These are phyloP conservation scores for Malachius bipustulatus DNA, from an alignment of 2,888 invertebrate species.

Conservation along the genomic window DNA sequence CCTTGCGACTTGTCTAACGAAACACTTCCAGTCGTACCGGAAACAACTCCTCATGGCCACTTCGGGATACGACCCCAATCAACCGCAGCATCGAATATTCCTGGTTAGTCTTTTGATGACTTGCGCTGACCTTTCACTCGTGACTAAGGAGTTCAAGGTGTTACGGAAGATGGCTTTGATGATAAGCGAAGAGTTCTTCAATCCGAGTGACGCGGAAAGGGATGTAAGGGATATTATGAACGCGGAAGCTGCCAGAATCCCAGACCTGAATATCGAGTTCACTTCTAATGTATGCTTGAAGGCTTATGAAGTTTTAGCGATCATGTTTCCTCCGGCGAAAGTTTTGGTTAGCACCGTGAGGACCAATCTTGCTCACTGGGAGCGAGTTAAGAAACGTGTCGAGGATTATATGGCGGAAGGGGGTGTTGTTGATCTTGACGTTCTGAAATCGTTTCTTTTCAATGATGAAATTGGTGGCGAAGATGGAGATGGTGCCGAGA, in stretches of 20 bases:
- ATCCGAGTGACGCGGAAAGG: conserved; percentile 72
- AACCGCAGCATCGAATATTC: conserved; percentile 44
- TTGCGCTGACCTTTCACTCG: conserved; percentile 75
- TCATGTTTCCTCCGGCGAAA: too few species aligned
- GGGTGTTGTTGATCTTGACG: too few species aligned
- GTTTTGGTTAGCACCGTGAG: too few species aligned
- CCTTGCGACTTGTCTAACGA: conserved; percentile 69
- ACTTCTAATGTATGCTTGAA: conserved; percentile 40
- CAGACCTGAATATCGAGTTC: conserved; percentile 71
- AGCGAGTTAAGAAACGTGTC: too few species aligned
- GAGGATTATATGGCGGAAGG: too few species aligned
- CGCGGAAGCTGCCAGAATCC: conserved; percentile 67
- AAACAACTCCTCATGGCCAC: conserved; percentile 2
- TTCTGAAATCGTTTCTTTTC: too few species aligned
- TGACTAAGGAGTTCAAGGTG: too few species aligned
- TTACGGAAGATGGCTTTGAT: conserved; percentile 37
- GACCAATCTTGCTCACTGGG: too few species aligned
- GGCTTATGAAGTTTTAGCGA: too few species aligned
- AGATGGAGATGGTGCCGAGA: too few species aligned
- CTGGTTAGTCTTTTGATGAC: conserved; percentile 68
- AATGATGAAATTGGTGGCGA: too few species aligned
- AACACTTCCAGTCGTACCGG: conserved; percentile 48
- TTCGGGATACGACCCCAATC: conserved; percentile 26
- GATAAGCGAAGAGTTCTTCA: conserved; percentile 70
- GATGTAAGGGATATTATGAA: conserved; percentile 69